Evolutionary conservation across 1,140 invertebrate genomes (phyloP).

Genomic region (Solenopsis invicta): DNA sequence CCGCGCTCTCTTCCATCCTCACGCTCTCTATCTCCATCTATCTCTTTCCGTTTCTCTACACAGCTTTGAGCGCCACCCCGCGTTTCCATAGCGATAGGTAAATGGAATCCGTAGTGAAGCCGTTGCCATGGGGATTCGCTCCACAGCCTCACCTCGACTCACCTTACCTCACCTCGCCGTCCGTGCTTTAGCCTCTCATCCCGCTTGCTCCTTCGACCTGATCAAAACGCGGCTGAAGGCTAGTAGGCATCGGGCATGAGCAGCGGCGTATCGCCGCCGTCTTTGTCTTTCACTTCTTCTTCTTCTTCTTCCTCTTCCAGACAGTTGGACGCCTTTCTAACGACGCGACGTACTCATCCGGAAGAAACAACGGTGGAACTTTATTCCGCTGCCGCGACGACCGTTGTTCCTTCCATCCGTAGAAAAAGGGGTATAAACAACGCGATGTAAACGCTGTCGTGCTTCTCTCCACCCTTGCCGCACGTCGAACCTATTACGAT

Average conservation of each 20-base stretch:
- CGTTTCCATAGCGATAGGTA: conserved; percentile 87
- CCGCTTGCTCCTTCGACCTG: conserved; percentile 75
- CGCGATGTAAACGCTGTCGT: conserved; percentile 71
- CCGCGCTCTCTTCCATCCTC: conserved; percentile 49
- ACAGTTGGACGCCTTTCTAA: conserved; percentile 81
- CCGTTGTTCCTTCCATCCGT: conserved; percentile 53
- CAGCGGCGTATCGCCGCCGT: conserved; percentile 48
- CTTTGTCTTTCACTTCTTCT: conserved; percentile 66
- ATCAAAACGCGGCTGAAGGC: conserved; percentile 77
- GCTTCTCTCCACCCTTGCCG: conserved; percentile 71
- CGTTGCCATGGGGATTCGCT: conserved; percentile 86
- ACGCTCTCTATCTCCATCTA: conserved; percentile 68
- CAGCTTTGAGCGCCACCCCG: conserved; percentile 84
- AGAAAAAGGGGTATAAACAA: conserved; percentile 72
- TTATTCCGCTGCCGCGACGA: conserved; percentile 70
- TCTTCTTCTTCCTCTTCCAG: conserved; percentile 75
- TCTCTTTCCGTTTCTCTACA: conserved; percentile 68
- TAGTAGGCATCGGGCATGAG: conserved; percentile 73
- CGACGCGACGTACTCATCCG: conserved; percentile 79
- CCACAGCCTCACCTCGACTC: conserved; percentile 83
- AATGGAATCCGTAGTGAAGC: conserved; percentile 86
- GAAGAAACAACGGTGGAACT: conserved; percentile 79
- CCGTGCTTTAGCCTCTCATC: conserved; percentile 73
- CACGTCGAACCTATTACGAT: conserved; percentile 78
- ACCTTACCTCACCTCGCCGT: conserved; percentile 78